A percentile compares a stretch with the other conserved stretches of the same genome.
Evolutionary conservation across 2,797 vertebrate genomes (phyloP).

Genomic region (Hemitrygon akajei): DNA sequence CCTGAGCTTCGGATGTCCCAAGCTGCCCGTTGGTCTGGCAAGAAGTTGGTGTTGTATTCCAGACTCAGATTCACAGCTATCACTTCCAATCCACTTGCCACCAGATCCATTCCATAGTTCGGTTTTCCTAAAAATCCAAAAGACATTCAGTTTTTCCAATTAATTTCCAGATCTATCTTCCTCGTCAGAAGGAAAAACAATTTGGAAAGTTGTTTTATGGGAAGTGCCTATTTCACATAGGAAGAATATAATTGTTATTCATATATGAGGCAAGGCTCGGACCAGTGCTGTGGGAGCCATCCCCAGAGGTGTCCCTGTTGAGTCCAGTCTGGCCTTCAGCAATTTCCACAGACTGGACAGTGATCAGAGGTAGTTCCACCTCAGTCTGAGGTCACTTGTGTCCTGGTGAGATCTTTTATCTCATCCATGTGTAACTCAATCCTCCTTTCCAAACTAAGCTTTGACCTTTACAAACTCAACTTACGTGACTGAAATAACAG

Average conservation of each 20-base stretch:
- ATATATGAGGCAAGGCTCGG: neutral
- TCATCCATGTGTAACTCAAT: neutral
- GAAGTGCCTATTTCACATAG: neutral
- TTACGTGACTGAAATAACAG: neutral
- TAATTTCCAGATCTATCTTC: neutral
- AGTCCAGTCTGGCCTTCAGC: neutral
- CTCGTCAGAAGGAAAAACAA: neutral
- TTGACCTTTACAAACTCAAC: neutral
- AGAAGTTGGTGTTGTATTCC: conserved; percentile 4
- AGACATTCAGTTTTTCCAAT: conserved; percentile 2
- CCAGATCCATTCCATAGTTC: conserved; percentile 60
- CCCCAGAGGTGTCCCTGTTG: neutral
- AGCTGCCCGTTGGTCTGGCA: neutral
- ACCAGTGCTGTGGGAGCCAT: neutral
- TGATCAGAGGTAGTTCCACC: neutral
- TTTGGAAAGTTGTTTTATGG: neutral
- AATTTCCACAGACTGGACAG: neutral
- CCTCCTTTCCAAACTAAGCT: neutral
- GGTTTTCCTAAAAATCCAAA: conserved; percentile 51
- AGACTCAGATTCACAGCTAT: conserved; percentile 46
- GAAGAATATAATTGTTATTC: neutral
- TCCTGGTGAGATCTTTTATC: neutral
- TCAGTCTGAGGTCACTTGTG: neutral
- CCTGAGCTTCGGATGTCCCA: conserved; percentile 10
- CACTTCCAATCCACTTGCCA: conserved; percentile 60